Conservation (phyloP, 2,113 vertebrate genomes). For the Nycticebus coucang region DNA sequence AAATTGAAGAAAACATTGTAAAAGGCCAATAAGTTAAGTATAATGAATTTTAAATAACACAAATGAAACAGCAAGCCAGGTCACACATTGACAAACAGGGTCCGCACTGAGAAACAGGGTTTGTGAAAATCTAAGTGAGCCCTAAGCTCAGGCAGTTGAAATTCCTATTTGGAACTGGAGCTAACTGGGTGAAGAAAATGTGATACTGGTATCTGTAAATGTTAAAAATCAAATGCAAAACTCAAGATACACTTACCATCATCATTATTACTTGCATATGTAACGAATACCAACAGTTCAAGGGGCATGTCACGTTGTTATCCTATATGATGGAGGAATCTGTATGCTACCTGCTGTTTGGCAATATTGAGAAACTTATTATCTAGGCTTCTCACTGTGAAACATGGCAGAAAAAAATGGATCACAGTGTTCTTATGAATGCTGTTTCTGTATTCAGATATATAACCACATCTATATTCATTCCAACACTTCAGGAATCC, state of each 20-base stretch:
- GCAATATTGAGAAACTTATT: slow-evolving; percentile 67
- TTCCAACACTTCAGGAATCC: slow-evolving; percentile 72
- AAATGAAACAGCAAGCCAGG: slow-evolving; percentile 29
- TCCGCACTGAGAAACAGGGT: neutral
- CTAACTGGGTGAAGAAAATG: neutral
- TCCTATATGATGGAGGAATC: neutral
- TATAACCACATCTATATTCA: slow-evolving; percentile 79
- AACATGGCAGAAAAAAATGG: slow-evolving; percentile 73
- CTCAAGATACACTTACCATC: slow-evolving; percentile 14
- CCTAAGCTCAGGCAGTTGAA: neutral
- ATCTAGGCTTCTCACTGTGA: slow-evolving; percentile 70
- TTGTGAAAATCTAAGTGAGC: slow-evolving; percentile 23
- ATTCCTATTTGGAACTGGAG: slow-evolving; percentile 24
- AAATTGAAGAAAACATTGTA: slow-evolving; percentile 64
- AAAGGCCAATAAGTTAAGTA: slow-evolving; percentile 47
- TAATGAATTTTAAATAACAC: slow-evolving; percentile 52
- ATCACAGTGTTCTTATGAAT: slow-evolving; percentile 72
- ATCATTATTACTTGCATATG: neutral
- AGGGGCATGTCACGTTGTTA: slow-evolving; percentile 19
- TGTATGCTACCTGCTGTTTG: slow-evolving; percentile 61
- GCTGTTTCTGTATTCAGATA: slow-evolving; percentile 77
- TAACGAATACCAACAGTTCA: neutral
- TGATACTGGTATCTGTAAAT: neutral
- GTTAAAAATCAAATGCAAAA: slow-evolving; percentile 42
- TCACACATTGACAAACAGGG: neutral